A percentile compares a stretch with the other conserved stretches of the same genome.
phyloP scores from a whole-genome alignment of 2,888 invertebrate species.

The Idaea aversata region DNA sequence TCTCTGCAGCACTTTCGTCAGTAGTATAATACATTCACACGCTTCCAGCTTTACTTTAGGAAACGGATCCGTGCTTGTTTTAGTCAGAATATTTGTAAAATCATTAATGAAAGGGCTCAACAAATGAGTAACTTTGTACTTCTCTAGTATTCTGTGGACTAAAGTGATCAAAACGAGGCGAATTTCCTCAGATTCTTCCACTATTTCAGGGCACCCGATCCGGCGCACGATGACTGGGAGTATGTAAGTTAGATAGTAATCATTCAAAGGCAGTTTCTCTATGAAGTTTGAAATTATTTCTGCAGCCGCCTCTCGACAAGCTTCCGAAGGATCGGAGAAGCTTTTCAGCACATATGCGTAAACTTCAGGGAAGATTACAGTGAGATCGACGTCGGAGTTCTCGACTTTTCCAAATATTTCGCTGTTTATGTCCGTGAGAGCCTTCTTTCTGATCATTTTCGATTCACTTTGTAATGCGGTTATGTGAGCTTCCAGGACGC shows the following conservation, averaged over 20 bases:
- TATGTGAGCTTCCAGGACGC: constrained; percentile 56
- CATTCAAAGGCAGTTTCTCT: constrained; percentile 81
- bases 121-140: constrained; percentile 81
- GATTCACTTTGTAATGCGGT: constrained; percentile 80
- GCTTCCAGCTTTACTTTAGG: constrained; percentile 90
- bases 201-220: constrained; percentile 87
- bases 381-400: constrained; percentile 60
- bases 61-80: constrained; percentile 87
- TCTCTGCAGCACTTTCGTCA: constrained; percentile 82
- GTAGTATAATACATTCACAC: constrained; percentile 84
- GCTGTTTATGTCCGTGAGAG: constrained; percentile 76
- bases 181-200: constrained; percentile 88
- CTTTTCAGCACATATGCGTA: constrained; percentile 68
- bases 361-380: constrained; percentile 57
- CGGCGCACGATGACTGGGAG: constrained; percentile 88
- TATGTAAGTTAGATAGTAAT: constrained; percentile 87
- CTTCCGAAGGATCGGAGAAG: constrained; percentile 81
- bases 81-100: constrained; percentile 85
- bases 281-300: constrained; percentile 79
- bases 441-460: constrained; percentile 78
- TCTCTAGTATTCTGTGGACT: constrained; percentile 83
- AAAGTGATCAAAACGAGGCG: constrained; percentile 85
- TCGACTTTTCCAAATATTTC: constrained; percentile 65
- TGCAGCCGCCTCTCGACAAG: constrained; percentile 81
- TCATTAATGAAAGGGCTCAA: constrained; percentile 87